phyloP scores from a whole-genome alignment of 2,113 vertebrate species.

The Taxidea taxus region DNA sequence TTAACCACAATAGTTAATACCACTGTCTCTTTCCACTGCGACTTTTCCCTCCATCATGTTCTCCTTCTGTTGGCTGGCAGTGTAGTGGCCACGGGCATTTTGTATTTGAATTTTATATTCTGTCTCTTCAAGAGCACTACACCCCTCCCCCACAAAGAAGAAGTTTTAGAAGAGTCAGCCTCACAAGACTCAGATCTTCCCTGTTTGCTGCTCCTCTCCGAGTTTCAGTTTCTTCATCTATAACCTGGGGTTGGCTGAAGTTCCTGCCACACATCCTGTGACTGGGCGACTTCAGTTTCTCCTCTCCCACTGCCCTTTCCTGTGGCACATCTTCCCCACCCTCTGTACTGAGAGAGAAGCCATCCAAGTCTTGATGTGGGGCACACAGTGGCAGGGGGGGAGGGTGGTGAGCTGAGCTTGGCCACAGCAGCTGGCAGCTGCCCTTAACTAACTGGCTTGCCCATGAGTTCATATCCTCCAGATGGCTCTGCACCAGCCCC shows the following conservation, averaged over 20 bases:
- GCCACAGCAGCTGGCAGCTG: neutral
- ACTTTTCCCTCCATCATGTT: neutral
- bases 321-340: neutral
- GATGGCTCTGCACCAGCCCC: neutral
- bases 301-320: neutral
- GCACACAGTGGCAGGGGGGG: neutral
- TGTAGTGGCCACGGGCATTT: neutral
- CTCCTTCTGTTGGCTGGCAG: neutral
- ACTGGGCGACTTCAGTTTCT: neutral
- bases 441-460: neutral
- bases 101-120: neutral
- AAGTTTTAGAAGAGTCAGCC: neutral
- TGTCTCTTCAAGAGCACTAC: neutral
- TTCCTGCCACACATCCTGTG: neutral
- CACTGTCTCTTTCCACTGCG: neutral
- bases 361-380: neutral
- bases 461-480: neutral
- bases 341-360: neutral
- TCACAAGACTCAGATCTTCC: neutral
- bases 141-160: neutral
- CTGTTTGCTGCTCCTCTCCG: neutral
- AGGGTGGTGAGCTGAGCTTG: neutral
- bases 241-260: neutral
- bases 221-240: slow-evolving; percentile 34
- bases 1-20: neutral